phyloP scores from a whole-genome alignment of 1,140 invertebrate species.

The Homarus americanus region DNA sequence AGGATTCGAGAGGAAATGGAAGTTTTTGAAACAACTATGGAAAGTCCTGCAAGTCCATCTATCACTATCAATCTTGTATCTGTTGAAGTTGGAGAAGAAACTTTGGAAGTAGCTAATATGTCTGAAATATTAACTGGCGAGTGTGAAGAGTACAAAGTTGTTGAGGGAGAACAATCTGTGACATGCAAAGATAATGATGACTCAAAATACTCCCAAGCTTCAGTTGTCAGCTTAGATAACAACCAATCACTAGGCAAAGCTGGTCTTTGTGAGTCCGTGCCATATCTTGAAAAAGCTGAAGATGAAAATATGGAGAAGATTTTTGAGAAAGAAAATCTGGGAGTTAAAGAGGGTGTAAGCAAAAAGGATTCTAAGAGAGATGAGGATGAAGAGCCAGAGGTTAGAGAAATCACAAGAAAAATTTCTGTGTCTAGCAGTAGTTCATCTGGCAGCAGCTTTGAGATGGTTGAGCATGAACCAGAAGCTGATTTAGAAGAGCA shows the following conservation, averaged over 20 bases:
- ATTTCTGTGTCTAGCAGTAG: constrained; percentile 36
- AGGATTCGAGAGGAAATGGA: constrained; percentile 23
- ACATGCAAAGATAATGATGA: background rate
- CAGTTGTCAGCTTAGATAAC: background rate
- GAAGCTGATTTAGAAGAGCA: constrained; percentile 54
- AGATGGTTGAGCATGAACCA: constrained; percentile 52
- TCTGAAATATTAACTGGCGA: constrained; percentile 21
- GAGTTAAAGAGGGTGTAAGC: background rate
- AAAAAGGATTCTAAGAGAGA: background rate
- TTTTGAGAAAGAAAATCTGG: background rate
- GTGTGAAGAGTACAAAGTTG: background rate
- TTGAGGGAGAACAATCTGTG: background rate
- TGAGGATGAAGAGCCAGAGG: background rate
- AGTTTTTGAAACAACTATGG: constrained; percentile 9
- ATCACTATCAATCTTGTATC: constrained; percentile 16
- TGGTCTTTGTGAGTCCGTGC: background rate
- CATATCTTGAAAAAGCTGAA: background rate
- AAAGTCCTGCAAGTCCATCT: constrained; percentile 14
- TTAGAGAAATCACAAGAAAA: background rate
- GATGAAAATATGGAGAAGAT: background rate
- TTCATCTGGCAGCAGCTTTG: constrained; percentile 50
- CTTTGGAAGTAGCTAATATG: background rate
- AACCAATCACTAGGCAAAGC: background rate
- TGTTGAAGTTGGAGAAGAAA: constrained; percentile 39
- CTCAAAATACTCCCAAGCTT: background rate